Conservation (phyloP, 2,113 vertebrate genomes). For the Chiloscyllium plagiosum region DNA sequence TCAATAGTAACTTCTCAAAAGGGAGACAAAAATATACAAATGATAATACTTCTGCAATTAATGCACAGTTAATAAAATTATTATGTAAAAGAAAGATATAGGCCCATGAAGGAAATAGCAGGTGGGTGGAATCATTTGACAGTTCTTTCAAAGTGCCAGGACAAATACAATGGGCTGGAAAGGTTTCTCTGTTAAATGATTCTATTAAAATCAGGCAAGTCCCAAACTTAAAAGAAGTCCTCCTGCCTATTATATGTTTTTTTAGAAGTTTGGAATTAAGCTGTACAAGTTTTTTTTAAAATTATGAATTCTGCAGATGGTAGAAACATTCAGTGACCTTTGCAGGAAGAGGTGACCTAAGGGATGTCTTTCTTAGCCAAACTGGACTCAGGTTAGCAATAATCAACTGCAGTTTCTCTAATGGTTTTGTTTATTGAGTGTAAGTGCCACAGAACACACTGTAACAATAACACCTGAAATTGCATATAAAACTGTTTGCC, state of each 20-base stretch:
- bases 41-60: neutral
- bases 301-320: neutral
- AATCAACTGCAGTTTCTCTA: neutral
- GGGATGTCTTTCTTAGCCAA: neutral
- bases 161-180: neutral
- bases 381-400: neutral
- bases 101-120: no score
- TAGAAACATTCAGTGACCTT: neutral
- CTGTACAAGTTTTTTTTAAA: neutral
- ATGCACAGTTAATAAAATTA: no score
- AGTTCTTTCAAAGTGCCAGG: neutral
- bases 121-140: neutral
- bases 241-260: neutral
- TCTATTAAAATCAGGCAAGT: neutral
- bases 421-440: neutral
- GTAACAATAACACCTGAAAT: neutral
- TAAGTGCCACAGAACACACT: neutral
- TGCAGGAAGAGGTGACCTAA: neutral
- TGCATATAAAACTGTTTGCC: neutral
- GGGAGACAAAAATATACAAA: neutral
- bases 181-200: neutral
- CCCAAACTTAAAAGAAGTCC: neutral
- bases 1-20: neutral
- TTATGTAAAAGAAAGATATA: no score
- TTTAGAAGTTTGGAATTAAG: neutral